Conservation (phyloP, 2,797 vertebrate genomes). For the Acanthornis magna region DNA sequence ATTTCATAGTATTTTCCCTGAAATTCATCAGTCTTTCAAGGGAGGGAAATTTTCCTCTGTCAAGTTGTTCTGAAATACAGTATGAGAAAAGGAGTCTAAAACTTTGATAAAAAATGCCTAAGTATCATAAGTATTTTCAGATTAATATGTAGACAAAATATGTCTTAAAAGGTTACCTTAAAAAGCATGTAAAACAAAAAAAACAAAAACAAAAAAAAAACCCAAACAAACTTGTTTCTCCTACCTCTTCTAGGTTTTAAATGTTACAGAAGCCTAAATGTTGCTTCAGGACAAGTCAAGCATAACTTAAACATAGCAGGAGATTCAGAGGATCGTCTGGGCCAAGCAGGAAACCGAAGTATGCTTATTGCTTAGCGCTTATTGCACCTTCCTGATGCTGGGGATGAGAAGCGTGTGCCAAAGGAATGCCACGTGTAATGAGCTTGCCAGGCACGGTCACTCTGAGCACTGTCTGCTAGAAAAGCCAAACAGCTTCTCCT, state of each 20-base stretch:
- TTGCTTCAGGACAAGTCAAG: background rate
- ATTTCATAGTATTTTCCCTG: background rate
- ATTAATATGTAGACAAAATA: background rate
- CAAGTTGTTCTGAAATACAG: background rate
- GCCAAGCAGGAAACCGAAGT: background rate
- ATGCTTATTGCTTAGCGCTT: rapidly evolving
- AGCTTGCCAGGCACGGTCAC: background rate
- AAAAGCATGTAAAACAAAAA: background rate
- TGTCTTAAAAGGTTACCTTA: background rate
- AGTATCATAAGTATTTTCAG: background rate
- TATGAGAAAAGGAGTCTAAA: background rate
- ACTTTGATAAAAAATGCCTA: background rate
- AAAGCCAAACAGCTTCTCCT: background rate
- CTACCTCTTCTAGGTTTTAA: background rate
- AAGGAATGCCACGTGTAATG: rapidly evolving
- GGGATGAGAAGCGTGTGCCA: rapidly evolving
- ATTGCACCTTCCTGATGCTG: background rate
- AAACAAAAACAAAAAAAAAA: background rate
- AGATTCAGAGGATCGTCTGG: background rate
- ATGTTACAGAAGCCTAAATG: background rate
- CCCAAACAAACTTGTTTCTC: background rate
- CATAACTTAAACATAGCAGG: background rate
- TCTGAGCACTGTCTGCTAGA: rapidly evolving
- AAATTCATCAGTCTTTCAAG: background rate
- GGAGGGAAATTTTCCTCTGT: background rate